Evolutionary conservation across 2,888 invertebrate species (phyloP).

Genomic region (Caenorhabditis doughertyi): DNA sequence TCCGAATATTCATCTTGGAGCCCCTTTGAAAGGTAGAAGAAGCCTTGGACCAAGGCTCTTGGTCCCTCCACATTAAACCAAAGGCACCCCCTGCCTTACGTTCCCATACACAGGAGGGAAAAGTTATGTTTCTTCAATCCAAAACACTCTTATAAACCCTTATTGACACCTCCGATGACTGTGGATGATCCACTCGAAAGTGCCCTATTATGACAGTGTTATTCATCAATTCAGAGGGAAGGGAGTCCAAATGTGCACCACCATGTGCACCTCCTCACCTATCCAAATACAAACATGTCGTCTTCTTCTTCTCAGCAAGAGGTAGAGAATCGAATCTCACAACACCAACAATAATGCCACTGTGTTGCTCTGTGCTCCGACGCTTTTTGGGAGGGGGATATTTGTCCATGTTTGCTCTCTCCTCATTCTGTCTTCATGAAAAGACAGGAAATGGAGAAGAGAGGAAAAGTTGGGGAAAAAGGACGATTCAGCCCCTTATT

Average conservation of each 20-base stretch:
- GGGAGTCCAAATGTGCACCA: conserved; percentile 6
- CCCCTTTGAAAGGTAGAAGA: not conserved
- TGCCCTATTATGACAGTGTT: conserved; percentile 52
- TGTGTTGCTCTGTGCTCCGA: conserved; percentile 37
- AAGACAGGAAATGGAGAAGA: conserved; percentile 41
- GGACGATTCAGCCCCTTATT: conserved; percentile 25
- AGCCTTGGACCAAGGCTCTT: not conserved
- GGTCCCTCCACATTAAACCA: not conserved
- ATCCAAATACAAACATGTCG: conserved; percentile 14
- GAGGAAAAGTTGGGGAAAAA: conserved; percentile 32
- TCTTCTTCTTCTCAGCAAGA: conserved; percentile 31
- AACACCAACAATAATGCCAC: conserved; percentile 31
- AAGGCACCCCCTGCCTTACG: too few species aligned
- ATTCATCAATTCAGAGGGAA: conserved; percentile 22
- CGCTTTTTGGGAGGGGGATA: conserved; percentile 17
- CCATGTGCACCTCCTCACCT: not conserved
- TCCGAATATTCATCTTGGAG: not conserved
- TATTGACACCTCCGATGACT: conserved; percentile 50
- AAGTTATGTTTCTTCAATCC: not conserved
- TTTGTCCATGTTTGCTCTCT: conserved; percentile 22
- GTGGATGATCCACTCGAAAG: conserved; percentile 41
- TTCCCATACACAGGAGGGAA: not conserved
- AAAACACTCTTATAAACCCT: not conserved
- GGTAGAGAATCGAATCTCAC: too few species aligned
- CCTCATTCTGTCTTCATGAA: not conserved